Conservation (phyloP, 2,113 vertebrate species). For the Rattus rattus region DNA sequence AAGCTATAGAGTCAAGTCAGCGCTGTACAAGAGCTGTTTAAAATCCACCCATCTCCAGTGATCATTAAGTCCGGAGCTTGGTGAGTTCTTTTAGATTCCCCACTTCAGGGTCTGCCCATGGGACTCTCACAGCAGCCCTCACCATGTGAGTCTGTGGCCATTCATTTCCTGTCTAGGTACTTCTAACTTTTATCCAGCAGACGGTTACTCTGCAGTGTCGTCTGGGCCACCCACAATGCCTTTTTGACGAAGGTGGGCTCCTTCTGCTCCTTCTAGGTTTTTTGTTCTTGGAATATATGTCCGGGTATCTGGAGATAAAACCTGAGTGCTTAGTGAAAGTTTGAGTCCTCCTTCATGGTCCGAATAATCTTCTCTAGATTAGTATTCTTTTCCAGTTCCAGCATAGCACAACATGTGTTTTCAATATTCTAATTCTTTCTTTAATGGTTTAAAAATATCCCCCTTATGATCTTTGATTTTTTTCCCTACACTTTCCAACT, state of each 20-base stretch:
- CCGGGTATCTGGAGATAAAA: not conserved
- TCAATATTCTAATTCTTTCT: conserved; percentile 32
- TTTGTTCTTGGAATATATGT: not conserved
- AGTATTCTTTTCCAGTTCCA: not conserved
- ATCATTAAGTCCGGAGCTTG: not conserved
- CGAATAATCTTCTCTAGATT: not conserved
- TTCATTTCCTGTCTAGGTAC: not conserved
- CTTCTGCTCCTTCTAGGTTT: not conserved
- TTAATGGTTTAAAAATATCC: conserved; percentile 47
- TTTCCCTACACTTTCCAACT: not conserved
- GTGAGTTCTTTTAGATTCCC: not conserved
- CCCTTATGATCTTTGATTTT: not conserved
- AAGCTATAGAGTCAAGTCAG: not conserved
- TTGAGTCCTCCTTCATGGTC: no score
- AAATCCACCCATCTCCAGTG: not conserved
- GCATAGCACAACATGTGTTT: not conserved
- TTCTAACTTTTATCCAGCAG: conserved; percentile 29
- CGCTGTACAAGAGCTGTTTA: not conserved
- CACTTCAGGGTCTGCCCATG: not conserved
- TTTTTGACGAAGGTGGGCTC: not conserved
- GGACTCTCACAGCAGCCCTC: not conserved
- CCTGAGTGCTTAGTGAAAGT: not conserved
- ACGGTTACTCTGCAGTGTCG: not conserved
- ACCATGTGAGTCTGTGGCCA: no score
- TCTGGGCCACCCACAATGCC: not conserved